Evolutionary conservation across 2,113 vertebrate species (phyloP).

Genomic region (Rhynchopsitta pachyrhyncha): DNA sequence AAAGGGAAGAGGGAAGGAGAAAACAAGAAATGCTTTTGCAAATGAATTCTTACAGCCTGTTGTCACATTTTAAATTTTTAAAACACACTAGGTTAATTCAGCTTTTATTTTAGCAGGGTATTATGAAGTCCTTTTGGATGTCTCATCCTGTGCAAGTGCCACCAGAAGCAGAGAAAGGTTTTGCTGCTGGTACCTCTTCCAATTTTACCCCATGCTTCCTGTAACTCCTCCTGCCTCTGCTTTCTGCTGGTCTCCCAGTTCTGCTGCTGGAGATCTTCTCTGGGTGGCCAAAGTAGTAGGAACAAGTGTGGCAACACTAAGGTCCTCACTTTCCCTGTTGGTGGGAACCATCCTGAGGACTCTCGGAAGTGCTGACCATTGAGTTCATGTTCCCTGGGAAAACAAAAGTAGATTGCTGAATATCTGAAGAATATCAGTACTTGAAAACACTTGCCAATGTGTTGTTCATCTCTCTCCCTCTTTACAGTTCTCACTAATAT

Average conservation of each 20-base stretch:
- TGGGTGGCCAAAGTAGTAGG: accelerated
- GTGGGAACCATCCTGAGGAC: neutral
- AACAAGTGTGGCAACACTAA: neutral
- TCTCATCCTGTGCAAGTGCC: neutral
- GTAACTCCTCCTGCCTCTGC: neutral
- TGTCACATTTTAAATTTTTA: neutral
- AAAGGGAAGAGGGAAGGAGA: too few species aligned
- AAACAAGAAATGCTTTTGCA: neutral
- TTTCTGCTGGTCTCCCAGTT: neutral
- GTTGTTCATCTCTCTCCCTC: neutral
- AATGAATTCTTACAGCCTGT: neutral
- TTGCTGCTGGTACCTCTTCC: neutral
- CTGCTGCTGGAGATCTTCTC: neutral
- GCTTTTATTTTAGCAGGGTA: neutral
- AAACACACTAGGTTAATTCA: neutral
- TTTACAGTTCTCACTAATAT: neutral
- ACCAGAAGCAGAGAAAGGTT: neutral
- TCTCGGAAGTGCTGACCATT: neutral
- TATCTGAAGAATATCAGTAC: neutral
- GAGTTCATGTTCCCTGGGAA: neutral
- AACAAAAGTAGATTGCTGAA: neutral
- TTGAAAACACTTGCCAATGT: neutral
- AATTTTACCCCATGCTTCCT: neutral
- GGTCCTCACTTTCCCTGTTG: neutral
- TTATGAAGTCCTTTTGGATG: neutral